These are phyloP conservation scores for Diaperis boleti DNA, from an alignment of 2,888 invertebrate genomes.

Conservation along the genomic window DNA sequence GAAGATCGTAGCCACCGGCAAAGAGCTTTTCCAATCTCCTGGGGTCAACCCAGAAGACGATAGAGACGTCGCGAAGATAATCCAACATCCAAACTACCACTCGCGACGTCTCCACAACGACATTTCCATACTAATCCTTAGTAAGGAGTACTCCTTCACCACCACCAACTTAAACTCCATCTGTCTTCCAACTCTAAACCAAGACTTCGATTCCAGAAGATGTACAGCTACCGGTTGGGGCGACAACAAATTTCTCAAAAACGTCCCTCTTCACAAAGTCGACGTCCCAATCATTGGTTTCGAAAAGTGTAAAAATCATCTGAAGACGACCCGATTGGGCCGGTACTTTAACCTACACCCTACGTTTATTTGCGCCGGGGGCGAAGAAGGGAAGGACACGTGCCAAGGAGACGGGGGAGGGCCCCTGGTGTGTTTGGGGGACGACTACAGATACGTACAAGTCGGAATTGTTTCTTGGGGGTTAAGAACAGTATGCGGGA, in stretches of 20 bases:
- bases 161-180: conserved; percentile 51
- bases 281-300: conserved; percentile 76
- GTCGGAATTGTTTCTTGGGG: conserved; percentile 91
- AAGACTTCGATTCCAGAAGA: conserved; percentile 7
- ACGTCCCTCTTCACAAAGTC: too few relatives aligned
- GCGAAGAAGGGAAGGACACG: conserved; percentile 79
- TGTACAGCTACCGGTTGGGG: conserved; percentile 60
- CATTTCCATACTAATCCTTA: conserved; percentile 54
- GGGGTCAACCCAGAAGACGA: conserved; percentile 44
- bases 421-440: conserved; percentile 55
- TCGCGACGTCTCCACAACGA: conserved; percentile 56
- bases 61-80: conserved; percentile 49
- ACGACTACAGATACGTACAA: conserved; percentile 75
- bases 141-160: conserved; percentile 44
- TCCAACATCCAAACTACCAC: conserved; percentile 56
- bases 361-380: conserved; percentile 85
- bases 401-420: conserved; percentile 66
- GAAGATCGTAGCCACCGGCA: conserved; percentile 48
- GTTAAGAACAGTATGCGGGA: conserved; percentile 75
- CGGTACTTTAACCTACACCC: conserved; percentile 73
- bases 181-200: conserved; percentile 9
- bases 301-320: conserved; percentile 71
- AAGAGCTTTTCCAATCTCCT: neutral
- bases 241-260: conserved; percentile 65
- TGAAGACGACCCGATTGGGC: conserved; percentile 77